A percentile compares a stretch with the other conserved stretches of the same genome.
phyloP scores from a whole-genome alignment of 2,888 invertebrate genomes.

The Tholera decimalis region DNA sequence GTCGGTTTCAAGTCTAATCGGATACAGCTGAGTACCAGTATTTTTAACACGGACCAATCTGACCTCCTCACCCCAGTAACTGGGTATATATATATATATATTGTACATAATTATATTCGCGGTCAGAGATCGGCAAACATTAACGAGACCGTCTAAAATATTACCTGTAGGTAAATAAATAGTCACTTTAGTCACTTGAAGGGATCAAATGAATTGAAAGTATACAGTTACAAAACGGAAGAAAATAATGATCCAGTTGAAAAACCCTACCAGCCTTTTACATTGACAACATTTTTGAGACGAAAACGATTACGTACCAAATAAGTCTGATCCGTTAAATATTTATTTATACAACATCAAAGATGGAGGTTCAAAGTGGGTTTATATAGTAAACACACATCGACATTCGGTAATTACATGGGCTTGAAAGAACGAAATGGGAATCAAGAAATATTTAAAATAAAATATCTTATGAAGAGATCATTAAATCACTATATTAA shows the following conservation, averaged over 20 bases:
- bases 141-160: no score
- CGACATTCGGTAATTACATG: slow-evolving; percentile 61
- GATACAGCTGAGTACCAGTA: no score
- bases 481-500: not conserved
- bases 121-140: no score
- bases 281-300: slow-evolving; percentile 17
- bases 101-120: no score
- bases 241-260: slow-evolving; percentile 14
- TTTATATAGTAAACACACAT: slow-evolving; percentile 60
- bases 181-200: no score
- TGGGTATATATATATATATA: no score
- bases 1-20: no score
- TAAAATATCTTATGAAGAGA: not conserved
- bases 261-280: slow-evolving; percentile 19
- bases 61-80: no score
- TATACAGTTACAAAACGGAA: not conserved
- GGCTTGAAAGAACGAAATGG: slow-evolving; percentile 18
- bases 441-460: slow-evolving; percentile 16
- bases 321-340: slow-evolving; percentile 49
- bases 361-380: slow-evolving; percentile 54
- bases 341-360: slow-evolving; percentile 64
- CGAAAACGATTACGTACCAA: slow-evolving; percentile 45
- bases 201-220: not conserved
- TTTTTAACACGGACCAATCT: no score
- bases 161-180: no score